Percentiles rank a stretch among this genome's conserved stretches.
Conservation (phyloP, 2,888 invertebrate genomes). For the Drosophila demipolita region DNA sequence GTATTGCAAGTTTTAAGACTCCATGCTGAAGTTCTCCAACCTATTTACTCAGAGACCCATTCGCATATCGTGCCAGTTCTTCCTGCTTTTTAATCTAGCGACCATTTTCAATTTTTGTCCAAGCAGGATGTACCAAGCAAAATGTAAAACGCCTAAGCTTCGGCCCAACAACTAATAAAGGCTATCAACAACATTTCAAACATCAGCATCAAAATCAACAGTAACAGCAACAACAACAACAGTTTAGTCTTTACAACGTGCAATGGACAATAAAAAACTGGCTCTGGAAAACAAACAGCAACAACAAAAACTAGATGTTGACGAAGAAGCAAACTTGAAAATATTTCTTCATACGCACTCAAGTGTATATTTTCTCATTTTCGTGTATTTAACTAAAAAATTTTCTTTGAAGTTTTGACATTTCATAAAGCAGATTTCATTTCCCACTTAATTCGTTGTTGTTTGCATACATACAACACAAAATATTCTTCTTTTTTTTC, state of each 20-base stretch:
- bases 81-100: slow-evolving; percentile 18
- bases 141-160: slow-evolving; percentile 75
- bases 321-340: slow-evolving; percentile 42
- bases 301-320: slow-evolving; percentile 22
- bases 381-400: slow-evolving; percentile 77
- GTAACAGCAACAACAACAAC: slow-evolving; percentile 28
- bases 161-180: slow-evolving; percentile 79
- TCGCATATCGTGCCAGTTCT: slow-evolving; percentile 19
- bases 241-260: slow-evolving; percentile 42
- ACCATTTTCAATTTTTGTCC: slow-evolving; percentile 18
- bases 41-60: slow-evolving; percentile 51
- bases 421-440: slow-evolving; percentile 79
- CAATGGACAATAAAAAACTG: slow-evolving; percentile 65
- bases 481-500: slow-evolving; percentile 31
- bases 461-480: slow-evolving; percentile 37
- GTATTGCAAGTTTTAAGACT: background rate
- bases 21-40: background rate
- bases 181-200: slow-evolving; percentile 81
- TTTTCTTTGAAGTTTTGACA: slow-evolving; percentile 83
- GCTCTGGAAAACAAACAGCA: slow-evolving; percentile 54
- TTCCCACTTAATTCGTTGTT: slow-evolving; percentile 42
- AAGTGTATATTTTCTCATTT: slow-evolving; percentile 83
- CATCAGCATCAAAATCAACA: slow-evolving; percentile 51
- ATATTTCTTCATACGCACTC: slow-evolving; percentile 78
- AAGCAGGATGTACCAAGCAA: slow-evolving; percentile 56